Base-by-base conservation (phyloP, 1,140 invertebrate species). In the Linepithema humile region DNA sequence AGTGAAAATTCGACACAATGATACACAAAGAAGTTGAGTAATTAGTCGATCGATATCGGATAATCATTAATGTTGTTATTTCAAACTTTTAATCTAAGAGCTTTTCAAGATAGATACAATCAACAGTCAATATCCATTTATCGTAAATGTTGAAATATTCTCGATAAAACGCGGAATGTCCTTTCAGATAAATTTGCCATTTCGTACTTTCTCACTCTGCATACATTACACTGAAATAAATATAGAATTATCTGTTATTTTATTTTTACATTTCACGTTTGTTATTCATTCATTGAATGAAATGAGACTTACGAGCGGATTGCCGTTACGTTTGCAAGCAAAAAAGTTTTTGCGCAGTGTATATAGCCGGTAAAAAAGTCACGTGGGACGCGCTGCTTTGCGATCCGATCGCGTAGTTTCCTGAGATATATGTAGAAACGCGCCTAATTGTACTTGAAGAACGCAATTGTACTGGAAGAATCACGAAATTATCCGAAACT, bases 401-500 rank as follows among this genome's bases (percentile, higher is more conserved):
- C 29, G 43, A 48, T 20, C 45, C 43, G 43, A 65, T 64, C 29
- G 43, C 43, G 70, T 40, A 65, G n/a, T 45, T 60, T 74, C 40
- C 23, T 17, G 38, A 59, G 50, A 74, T 74, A 43, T 38, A 77
- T 12, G 40, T 77, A 50, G 55, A 60, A 60, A 9, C 10, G 43
- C 32, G n/a, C 32, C 29, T 77, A 77, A 77, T 77, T 50, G 73
- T 77, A 35, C n/a, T 17, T 45, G 59, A 48, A 48, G 40, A 77
- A 43, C 10, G 32, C 73, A 43, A 75, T 62, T 62, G 57, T 75
- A 48, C 20, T 29, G 26, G 38, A 35, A 48, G 73, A 75, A 75
- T 69, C n/a, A 72, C 59, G 45, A 64, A 60, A 83, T 86, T 82
- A 86, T 83, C 74, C 40, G 53, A 23, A 74, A 73, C 83, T 82